Conservation (phyloP, 2,888 invertebrate species). For the Eristalis tenax region DNA sequence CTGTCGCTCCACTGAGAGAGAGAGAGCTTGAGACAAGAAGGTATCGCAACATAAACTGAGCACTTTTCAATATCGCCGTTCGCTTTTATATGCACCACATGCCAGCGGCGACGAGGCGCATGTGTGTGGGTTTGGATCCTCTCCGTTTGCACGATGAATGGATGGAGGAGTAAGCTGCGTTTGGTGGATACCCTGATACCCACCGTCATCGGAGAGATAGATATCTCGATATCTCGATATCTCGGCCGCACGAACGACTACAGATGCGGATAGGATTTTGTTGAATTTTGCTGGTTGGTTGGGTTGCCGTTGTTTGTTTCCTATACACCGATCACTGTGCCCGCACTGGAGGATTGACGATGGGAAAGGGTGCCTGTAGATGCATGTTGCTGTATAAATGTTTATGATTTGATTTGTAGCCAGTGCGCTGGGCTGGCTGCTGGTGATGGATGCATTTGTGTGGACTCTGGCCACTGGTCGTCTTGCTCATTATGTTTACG, state of each 20-base stretch:
- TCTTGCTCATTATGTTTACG: slow-evolving; percentile 9
- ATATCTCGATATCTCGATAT: background rate
- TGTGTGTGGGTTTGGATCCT: slow-evolving; percentile 19
- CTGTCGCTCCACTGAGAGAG: slow-evolving; percentile 16
- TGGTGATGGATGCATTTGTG: background rate
- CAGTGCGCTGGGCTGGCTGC: background rate
- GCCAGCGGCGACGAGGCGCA: slow-evolving; percentile 4
- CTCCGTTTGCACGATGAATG: background rate
- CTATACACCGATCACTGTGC: background rate
- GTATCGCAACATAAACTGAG: slow-evolving; percentile 69
- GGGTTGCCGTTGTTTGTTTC: background rate
- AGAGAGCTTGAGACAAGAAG: slow-evolving; percentile 45
- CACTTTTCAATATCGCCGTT: slow-evolving; percentile 60
- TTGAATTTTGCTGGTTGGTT: background rate
- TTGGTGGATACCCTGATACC: slow-evolving; percentile 5
- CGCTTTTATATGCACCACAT: slow-evolving; percentile 67
- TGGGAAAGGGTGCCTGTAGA: slow-evolving; percentile 4
- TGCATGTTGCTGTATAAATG: slow-evolving; percentile 42
- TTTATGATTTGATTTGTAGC: slow-evolving; percentile 15
- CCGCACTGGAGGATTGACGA: slow-evolving; percentile 4
- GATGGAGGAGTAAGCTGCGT: background rate
- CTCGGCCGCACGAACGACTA: background rate
- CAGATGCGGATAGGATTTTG: slow-evolving; percentile 9
- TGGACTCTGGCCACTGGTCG: background rate
- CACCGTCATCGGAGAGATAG: background rate